These are phyloP conservation scores for Halcyon smyrnensis DNA, from an alignment of 2,797 vertebrate species.

Conservation along the genomic window DNA sequence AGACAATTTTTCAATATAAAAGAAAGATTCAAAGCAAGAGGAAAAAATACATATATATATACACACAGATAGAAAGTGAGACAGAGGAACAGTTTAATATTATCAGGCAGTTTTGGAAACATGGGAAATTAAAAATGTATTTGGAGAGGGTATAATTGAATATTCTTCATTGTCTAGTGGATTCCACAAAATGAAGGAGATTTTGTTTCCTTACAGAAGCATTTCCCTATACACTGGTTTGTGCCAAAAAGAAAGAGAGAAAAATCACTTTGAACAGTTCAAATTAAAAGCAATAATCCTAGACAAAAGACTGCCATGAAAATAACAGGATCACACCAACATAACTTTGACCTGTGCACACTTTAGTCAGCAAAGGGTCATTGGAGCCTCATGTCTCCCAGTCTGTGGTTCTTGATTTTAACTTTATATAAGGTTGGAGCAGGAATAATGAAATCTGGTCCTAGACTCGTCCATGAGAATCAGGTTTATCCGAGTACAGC, in stretches of 20 bases:
- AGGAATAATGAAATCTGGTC: neutral
- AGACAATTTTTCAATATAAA: neutral
- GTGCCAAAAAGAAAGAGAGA: slow-evolving; percentile 48
- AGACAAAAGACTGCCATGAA: slow-evolving; percentile 31
- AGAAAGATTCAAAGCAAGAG: neutral
- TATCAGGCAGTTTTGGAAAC: neutral
- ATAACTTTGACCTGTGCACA: neutral
- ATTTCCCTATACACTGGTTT: slow-evolving; percentile 27
- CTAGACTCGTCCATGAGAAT: neutral
- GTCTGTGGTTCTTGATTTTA: neutral
- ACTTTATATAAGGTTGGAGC: neutral
- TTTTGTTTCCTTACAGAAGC: neutral
- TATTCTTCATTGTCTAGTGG: slow-evolving; percentile 18
- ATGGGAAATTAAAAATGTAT: slow-evolving; percentile 23
- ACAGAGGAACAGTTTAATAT: neutral
- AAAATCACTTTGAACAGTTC: slow-evolving; percentile 45
- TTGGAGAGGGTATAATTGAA: neutral
- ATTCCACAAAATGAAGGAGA: slow-evolving; percentile 19
- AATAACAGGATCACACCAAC: slow-evolving; percentile 18
- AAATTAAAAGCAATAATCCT: slow-evolving; percentile 52
- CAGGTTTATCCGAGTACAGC: neutral
- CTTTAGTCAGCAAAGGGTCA: neutral
- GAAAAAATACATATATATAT: neutral
- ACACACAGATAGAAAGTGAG: neutral
- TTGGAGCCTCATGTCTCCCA: neutral